phyloP scores from a whole-genome alignment of 2,113 vertebrate species.

The Fregetta grallaria region DNA sequence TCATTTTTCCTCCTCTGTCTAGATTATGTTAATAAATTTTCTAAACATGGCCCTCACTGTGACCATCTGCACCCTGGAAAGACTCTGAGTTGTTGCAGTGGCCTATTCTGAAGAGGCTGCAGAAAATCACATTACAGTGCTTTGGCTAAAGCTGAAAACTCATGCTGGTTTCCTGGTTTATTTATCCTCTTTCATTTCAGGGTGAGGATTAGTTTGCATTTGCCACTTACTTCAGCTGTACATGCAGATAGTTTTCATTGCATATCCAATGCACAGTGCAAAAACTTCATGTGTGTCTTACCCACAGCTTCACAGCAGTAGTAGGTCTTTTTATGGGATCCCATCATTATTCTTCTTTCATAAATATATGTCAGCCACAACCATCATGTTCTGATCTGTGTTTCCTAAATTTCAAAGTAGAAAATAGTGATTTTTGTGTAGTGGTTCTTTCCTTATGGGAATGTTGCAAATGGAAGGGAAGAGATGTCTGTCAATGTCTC shows the following conservation, averaged over 20 bases:
- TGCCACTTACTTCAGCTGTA: background rate
- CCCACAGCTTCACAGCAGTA: background rate
- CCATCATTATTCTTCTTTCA: background rate
- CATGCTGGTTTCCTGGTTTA: background rate
- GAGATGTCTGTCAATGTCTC: background rate
- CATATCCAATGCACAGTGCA: background rate
- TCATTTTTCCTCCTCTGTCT: background rate
- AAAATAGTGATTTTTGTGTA: background rate
- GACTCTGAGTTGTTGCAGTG: background rate
- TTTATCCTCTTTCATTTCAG: background rate
- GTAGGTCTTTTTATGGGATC: background rate
- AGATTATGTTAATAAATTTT: background rate
- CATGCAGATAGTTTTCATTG: background rate
- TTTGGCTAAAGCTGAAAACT: background rate
- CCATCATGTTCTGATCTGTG: background rate
- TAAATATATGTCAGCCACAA: background rate
- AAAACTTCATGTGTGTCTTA: background rate
- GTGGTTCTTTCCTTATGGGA: background rate
- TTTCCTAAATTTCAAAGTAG: background rate
- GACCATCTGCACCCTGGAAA: background rate
- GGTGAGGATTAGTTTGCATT: background rate
- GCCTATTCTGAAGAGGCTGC: background rate
- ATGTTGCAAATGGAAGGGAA: background rate
- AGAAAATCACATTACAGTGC: background rate
- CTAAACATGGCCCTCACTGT: background rate